A percentile compares a stretch with the other conserved stretches of the same genome.
phyloP scores from a whole-genome alignment of 2,797 vertebrate species.

The Thamnophis elegans region DNA sequence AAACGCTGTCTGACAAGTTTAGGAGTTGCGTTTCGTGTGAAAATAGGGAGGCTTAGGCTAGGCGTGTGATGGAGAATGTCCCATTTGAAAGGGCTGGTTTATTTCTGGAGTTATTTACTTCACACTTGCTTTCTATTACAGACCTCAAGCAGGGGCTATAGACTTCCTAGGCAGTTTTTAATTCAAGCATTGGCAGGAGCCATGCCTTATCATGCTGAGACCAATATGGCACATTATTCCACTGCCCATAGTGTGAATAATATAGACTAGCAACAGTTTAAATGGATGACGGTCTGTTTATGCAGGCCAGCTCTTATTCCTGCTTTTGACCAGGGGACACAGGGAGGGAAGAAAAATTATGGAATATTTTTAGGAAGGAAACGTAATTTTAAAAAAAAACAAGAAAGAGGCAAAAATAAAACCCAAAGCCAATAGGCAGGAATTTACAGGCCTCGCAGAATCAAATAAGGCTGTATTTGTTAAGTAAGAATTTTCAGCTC shows the following conservation, averaged over 20 bases:
- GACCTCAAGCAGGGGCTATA: background rate
- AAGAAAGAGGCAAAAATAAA: background rate
- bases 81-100: conserved; percentile 32
- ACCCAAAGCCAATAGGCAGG: background rate
- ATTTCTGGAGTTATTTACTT: background rate
- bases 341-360: background rate
- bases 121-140: background rate
- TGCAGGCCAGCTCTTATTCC: background rate
- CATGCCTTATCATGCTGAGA: background rate
- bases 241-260: background rate
- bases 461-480: background rate
- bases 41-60: conserved; percentile 30
- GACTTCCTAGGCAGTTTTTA: background rate
- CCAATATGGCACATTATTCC: background rate
- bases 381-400: background rate
- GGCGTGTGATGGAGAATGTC: background rate
- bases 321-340: background rate
- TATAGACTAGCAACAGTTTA: background rate
- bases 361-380: background rate
- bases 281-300: background rate
- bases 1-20: conserved; percentile 66
- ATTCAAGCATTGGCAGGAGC: background rate
- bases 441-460: background rate
- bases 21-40: conserved; percentile 26
- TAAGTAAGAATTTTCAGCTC: background rate